Percentiles rank a stretch among this genome's conserved stretches.
These are phyloP conservation scores for Orchestia grillus DNA, from an alignment of 1,140 invertebrate genomes.

Conservation along the genomic window DNA sequence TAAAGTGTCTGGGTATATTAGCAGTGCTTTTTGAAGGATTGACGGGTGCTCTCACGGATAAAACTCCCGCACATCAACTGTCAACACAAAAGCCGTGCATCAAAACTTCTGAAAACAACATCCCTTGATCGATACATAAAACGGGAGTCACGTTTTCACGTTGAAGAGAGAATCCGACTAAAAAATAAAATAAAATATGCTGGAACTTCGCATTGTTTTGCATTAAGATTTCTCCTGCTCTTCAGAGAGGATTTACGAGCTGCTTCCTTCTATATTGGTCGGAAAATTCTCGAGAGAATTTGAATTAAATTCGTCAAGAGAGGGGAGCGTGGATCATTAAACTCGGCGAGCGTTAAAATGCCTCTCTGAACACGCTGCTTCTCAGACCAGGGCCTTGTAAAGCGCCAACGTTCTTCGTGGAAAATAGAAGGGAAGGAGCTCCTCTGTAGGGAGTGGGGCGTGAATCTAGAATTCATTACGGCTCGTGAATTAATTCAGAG, in stretches of 20 bases:
- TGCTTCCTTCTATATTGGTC: background rate
- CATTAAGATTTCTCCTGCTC: background rate
- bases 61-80: background rate
- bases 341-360: background rate
- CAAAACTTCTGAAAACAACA: background rate
- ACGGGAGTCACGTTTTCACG: background rate
- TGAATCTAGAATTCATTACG: background rate
- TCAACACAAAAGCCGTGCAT: background rate
- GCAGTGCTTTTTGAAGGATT: background rate
- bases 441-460: background rate
- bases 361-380: background rate
- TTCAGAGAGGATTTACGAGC: background rate
- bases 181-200: background rate
- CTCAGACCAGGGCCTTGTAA: background rate
- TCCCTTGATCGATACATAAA: background rate
- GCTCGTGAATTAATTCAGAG: background rate
- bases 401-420: background rate
- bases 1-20: background rate
- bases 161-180: background rate
- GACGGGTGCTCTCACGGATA: background rate
- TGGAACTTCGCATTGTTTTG: background rate
- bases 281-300: background rate
- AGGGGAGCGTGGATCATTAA: background rate
- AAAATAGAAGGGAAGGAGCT: background rate
- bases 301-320: background rate